A percentile compares a stretch with the other conserved stretches of the same genome.
phyloP scores from a whole-genome alignment of 2,797 vertebrate genomes.

The Euphonia xanthogaster region DNA sequence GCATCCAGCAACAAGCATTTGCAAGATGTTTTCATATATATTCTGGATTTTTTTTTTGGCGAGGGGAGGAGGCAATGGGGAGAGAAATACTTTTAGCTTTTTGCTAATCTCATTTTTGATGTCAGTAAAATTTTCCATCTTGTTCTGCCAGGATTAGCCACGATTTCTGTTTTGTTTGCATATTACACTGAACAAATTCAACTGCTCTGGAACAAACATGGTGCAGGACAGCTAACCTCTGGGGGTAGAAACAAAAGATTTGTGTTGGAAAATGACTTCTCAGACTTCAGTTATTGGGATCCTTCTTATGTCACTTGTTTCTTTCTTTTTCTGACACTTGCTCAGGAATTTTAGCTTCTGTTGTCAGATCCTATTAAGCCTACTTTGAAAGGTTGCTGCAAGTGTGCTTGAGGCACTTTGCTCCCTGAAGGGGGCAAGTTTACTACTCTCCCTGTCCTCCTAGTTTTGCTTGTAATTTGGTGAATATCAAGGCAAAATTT shows the following conservation, averaged over 20 bases:
- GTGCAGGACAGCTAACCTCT: background rate
- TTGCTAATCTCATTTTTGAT: background rate
- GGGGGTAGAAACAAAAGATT: background rate
- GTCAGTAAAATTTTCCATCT: background rate
- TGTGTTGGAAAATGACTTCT: background rate
- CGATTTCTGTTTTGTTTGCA: background rate
- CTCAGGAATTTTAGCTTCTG: background rate
- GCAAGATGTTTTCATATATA: background rate
- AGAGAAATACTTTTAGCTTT: background rate
- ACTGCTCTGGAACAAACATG: background rate
- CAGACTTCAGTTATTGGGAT: background rate
- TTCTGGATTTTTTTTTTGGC: background rate
- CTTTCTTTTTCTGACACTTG: background rate
- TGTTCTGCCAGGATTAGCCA: background rate
- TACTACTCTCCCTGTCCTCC: background rate
- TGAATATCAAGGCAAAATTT: background rate
- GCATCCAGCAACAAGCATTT: background rate
- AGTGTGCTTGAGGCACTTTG: background rate
- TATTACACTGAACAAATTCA: background rate
- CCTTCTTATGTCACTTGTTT: background rate
- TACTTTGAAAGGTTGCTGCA: background rate
- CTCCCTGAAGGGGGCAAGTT: background rate
- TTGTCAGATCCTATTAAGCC: background rate
- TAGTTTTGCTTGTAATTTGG: background rate
- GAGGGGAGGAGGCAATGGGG: fast-evolving